A percentile compares a stretch with the other conserved stretches of the same genome.
Evolutionary conservation across 2,888 invertebrate genomes (phyloP).

Genomic region (Scrobipalpa costella): DNA sequence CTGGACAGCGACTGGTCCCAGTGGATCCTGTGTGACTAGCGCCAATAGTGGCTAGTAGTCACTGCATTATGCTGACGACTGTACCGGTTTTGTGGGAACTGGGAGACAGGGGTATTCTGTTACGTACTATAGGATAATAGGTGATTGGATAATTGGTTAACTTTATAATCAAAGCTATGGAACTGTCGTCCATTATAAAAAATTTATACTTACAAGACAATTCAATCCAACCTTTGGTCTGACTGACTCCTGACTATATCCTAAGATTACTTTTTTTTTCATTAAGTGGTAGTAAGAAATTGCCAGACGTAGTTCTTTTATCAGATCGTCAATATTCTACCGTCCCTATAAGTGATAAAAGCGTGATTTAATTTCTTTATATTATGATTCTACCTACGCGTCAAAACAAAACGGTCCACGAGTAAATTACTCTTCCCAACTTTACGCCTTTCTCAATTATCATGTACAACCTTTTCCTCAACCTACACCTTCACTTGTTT

Average conservation of each 20-base stretch:
- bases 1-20: background rate
- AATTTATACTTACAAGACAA: too few species aligned
- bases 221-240: too few species aligned
- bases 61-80: constrained; percentile 5
- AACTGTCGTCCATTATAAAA: too few species aligned
- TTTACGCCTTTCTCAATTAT: background rate
- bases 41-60: background rate
- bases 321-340: too few species aligned
- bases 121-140: background rate
- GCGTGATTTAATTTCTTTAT: too few species aligned
- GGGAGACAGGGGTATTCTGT: constrained; percentile 20
- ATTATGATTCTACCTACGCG: too few species aligned
- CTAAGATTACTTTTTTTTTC: too few species aligned
- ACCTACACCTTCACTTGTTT: background rate
- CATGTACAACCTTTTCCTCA: background rate
- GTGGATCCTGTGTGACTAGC: constrained; percentile 7
- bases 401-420: background rate
- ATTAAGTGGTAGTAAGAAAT: too few species aligned
- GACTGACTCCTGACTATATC: too few species aligned
- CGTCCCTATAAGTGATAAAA: too few species aligned
- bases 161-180: too few species aligned
- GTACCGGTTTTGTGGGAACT: constrained; percentile 23
- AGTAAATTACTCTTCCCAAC: background rate
- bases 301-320: too few species aligned
- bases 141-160: background rate